These are phyloP conservation scores for Lepus oiostolus DNA, from an alignment of 2,797 vertebrate species.

Conservation along the genomic window DNA sequence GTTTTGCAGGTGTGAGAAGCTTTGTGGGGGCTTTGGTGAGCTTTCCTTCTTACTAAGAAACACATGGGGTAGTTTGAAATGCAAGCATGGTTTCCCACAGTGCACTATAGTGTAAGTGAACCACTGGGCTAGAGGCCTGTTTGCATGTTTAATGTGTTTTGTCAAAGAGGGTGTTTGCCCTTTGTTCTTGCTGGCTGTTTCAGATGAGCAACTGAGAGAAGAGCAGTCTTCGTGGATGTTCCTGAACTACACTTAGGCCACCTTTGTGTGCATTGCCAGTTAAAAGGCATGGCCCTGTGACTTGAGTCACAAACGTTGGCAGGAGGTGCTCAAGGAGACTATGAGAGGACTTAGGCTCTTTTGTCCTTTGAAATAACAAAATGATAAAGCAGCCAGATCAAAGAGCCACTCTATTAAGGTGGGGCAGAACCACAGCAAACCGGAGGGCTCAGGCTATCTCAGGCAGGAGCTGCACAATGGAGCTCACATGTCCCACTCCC, in stretches of 20 bases:
- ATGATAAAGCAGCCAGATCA: constrained; percentile 67
- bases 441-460: neutral
- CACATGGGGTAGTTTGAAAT: constrained; percentile 82
- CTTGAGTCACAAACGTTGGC: constrained; percentile 45
- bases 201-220: neutral
- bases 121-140: constrained; percentile 77
- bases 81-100: constrained; percentile 84
- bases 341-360: constrained; percentile 37
- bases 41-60: constrained; percentile 82
- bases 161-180: constrained; percentile 66
- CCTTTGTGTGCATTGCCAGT: neutral
- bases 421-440: neutral
- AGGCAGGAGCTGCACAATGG: neutral
- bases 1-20: constrained; percentile 56
- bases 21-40: constrained; percentile 29
- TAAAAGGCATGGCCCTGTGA: constrained; percentile 1
- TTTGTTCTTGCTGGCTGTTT: constrained; percentile 64
- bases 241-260: neutral
- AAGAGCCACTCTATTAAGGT: constrained; percentile 63
- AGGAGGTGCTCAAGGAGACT: constrained; percentile 32
- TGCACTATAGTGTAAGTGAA: constrained; percentile 83
- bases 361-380: constrained; percentile 62
- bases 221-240: neutral
- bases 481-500: neutral
- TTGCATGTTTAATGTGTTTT: constrained; percentile 72